Conservation (phyloP, 2,113 vertebrate genomes). For the Myotis yumanensis region DNA sequence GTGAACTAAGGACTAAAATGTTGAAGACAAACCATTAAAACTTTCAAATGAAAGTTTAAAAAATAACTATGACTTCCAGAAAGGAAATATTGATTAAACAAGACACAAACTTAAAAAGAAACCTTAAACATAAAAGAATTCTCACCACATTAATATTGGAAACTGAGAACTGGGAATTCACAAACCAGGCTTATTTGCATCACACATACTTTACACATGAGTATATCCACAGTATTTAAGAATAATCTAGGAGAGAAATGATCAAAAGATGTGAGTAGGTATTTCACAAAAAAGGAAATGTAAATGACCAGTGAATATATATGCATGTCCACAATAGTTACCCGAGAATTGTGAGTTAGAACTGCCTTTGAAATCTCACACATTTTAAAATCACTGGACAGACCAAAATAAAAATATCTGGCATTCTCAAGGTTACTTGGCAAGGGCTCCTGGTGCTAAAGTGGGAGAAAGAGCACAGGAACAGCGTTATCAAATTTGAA, state of each 20-base stretch:
- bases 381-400: not conserved
- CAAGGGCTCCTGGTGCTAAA: not conserved
- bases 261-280: not conserved
- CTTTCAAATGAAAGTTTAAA: not conserved
- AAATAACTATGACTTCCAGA: conserved; percentile 4
- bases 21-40: not conserved
- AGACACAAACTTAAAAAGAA: not conserved
- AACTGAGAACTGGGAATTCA: not conserved
- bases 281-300: conserved; percentile 12
- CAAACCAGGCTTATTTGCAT: not conserved
- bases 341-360: not conserved
- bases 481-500: not conserved
- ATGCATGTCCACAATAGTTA: not conserved
- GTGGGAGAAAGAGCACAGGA: not conserved
- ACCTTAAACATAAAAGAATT: not conserved
- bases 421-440: not conserved
- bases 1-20: not conserved
- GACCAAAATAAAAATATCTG: not conserved
- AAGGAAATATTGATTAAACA: not conserved
- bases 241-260: not conserved
- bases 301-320: not conserved
- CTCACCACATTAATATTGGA: not conserved
- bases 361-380: not conserved
- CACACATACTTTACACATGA: not conserved
- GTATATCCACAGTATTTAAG: not conserved